Evolutionary conservation across 2,797 vertebrate species (phyloP).

Genomic region (Ctenopoma multispine): DNA sequence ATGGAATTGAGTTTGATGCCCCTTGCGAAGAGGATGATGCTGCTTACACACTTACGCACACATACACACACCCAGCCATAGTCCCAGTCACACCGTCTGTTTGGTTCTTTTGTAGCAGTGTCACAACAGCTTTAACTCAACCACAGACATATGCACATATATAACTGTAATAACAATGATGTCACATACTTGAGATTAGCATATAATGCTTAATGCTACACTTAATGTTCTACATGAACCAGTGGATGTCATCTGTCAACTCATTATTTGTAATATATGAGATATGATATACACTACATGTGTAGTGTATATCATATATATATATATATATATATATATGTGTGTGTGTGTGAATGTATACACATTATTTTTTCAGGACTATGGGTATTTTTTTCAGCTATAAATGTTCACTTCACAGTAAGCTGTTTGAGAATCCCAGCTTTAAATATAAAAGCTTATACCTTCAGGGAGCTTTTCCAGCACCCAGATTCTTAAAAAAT

Average conservation of each 20-base stretch:
- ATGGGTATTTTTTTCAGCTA: neutral
- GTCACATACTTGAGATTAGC: slow-evolving; percentile 9
- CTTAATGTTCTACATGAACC: slow-evolving; percentile 2
- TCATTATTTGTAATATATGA: neutral
- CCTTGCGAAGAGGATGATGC: neutral
- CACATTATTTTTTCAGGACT: neutral
- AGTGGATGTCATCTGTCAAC: neutral
- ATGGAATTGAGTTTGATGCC: too few relatives aligned
- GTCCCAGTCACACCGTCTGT: slow-evolving; percentile 1
- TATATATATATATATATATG: too few relatives aligned
- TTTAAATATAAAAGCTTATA: slow-evolving; percentile 10
- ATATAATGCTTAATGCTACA: too few relatives aligned
- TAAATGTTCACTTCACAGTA: neutral
- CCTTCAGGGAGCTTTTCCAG: slow-evolving; percentile 8
- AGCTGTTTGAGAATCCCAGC: neutral
- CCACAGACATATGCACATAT: neutral
- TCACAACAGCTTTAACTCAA: neutral
- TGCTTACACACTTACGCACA: slow-evolving; percentile 10
- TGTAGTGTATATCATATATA: neutral
- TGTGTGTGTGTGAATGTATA: neutral
- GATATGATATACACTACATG: neutral
- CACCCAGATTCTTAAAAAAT: neutral
- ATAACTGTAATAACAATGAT: neutral
- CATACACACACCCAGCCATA: neutral
- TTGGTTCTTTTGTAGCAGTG: slow-evolving; percentile 4